Percentiles rank a stretch among this genome's conserved stretches.
phyloP scores from a whole-genome alignment of 2,113 vertebrate genomes.

The Hemicordylus capensis region DNA sequence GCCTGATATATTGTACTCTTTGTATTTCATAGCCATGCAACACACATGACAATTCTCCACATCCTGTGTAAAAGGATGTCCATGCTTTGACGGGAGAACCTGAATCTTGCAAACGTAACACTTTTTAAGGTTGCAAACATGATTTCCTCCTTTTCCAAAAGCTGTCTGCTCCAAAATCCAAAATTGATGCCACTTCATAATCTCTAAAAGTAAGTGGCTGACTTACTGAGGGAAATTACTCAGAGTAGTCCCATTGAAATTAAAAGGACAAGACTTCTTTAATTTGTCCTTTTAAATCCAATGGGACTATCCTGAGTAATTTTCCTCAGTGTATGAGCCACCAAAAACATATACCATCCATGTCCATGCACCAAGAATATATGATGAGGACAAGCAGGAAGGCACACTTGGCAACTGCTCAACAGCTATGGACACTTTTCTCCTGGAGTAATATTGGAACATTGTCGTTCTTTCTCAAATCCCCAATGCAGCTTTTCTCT shows the following conservation, averaged over 20 bases:
- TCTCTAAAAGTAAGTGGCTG: background rate
- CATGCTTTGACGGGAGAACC: background rate
- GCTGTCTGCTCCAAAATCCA: background rate
- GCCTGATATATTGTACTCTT: background rate
- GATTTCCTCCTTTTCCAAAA: no score
- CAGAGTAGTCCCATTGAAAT: no score
- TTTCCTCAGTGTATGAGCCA: no score
- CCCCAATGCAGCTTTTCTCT: background rate
- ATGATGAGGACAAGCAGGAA: background rate
- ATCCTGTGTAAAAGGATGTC: background rate
- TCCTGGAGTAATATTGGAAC: background rate
- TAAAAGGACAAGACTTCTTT: no score
- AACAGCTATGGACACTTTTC: no score
- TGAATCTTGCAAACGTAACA: background rate
- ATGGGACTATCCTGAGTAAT: no score
- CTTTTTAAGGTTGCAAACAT: no score
- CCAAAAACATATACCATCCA: background rate
- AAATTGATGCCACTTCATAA: background rate
- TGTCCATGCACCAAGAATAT: background rate
- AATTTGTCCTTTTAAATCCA: no score
- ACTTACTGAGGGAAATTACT: no score
- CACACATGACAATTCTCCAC: background rate
- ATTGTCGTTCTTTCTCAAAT: background rate
- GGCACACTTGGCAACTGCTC: no score
- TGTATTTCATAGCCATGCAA: background rate